Percentiles rank a stretch among this genome's conserved stretches.
Evolutionary conservation across 2,797 vertebrate genomes (phyloP).

Genomic region (Yasuhikotakia modesta): DNA sequence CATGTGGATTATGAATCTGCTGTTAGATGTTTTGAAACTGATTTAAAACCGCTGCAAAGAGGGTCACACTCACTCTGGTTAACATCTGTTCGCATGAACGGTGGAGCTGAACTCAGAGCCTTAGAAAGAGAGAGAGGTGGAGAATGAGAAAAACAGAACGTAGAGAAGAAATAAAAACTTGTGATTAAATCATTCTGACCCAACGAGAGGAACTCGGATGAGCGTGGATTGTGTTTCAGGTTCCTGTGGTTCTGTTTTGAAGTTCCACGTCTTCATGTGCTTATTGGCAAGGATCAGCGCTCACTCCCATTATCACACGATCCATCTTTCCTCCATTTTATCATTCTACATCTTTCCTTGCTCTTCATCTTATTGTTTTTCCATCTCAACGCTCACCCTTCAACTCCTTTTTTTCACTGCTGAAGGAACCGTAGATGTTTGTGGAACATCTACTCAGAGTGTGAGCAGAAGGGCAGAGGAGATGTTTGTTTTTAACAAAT

Average conservation of each 20-base stretch:
- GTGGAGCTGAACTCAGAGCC: constrained; percentile 17
- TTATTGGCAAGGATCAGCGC: constrained; percentile 50
- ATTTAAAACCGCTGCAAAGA: constrained; percentile 14
- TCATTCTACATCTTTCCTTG: neutral
- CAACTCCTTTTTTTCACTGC: neutral
- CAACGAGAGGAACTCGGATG: neutral
- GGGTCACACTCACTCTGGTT: neutral
- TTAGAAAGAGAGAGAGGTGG: neutral
- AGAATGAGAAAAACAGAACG: neutral
- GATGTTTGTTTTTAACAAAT: constrained; percentile 23
- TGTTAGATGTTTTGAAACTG: constrained; percentile 36
- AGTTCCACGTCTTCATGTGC: constrained; percentile 44
- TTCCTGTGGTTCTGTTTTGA: constrained; percentile 29
- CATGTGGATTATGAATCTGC: constrained; percentile 34
- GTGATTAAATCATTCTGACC: neutral
- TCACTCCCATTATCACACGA: constrained; percentile 36
- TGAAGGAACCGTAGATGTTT: neutral
- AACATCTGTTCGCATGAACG: constrained; percentile 42
- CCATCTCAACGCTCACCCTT: neutral
- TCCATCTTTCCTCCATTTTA: constrained; percentile 45
- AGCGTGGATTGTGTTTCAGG: neutral
- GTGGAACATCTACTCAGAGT: neutral
- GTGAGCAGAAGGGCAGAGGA: constrained; percentile 24
- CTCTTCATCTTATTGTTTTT: neutral
- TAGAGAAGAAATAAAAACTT: neutral